phyloP scores from a whole-genome alignment of 2,888 invertebrate genomes.

The Cheilosia impressa region DNA sequence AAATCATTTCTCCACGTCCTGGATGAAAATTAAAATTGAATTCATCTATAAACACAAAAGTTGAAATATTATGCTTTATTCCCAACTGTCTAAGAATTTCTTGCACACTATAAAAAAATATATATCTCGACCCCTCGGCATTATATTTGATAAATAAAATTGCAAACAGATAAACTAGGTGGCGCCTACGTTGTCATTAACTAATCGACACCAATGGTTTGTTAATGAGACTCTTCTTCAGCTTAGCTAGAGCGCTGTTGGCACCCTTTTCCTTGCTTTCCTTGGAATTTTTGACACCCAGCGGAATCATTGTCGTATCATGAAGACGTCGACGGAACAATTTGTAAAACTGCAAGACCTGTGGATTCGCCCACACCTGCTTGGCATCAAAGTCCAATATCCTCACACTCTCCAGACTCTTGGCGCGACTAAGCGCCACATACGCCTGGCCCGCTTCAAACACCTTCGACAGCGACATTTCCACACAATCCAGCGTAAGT shows the following conservation, averaged over 20 bases:
- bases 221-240: conserved; percentile 82
- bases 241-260: conserved; percentile 78
- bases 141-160: not conserved
- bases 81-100: conserved; percentile 49
- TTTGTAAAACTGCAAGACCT: conserved; percentile 92
- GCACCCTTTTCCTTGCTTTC: conserved; percentile 77
- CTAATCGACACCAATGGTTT: conserved; percentile 83
- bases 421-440: conserved; percentile 96
- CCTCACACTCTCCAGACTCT: conserved; percentile 92
- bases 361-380: conserved; percentile 95
- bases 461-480: conserved; percentile 95
- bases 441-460: conserved; percentile 99
- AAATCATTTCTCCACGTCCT: too few relatives aligned
- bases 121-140: not conserved
- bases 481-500: conserved; percentile 96
- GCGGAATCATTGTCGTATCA: conserved; percentile 87
- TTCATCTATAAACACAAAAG: not conserved
- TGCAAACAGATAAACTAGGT: conserved; percentile 9
- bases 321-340: conserved; percentile 87
- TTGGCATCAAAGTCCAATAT: conserved; percentile 93
- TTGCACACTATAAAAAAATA: conserved; percentile 23
- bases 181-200: conserved; percentile 56
- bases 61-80: conserved; percentile 72
- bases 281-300: conserved; percentile 84
- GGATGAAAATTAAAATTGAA: not conserved